phyloP scores from a whole-genome alignment of 2,797 vertebrate genomes.

The Galagoides demidoff region DNA sequence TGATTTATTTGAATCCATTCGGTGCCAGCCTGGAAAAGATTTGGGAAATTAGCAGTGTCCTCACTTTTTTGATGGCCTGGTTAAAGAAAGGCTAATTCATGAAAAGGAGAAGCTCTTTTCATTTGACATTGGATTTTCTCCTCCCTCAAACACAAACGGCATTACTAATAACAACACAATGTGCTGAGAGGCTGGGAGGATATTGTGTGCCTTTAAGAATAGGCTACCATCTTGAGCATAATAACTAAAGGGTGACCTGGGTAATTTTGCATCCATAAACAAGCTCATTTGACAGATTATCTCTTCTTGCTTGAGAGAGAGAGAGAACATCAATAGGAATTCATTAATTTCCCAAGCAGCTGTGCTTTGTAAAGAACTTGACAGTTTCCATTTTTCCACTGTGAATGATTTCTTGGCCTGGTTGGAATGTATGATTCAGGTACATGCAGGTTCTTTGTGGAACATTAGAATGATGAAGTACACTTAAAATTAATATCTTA shows the following conservation, averaged over 20 bases:
- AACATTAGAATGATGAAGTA: slow-evolving; percentile 38
- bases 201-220: slow-evolving; percentile 27
- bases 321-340: background rate
- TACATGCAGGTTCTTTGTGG: slow-evolving; percentile 30
- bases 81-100: slow-evolving; percentile 80
- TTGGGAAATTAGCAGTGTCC: slow-evolving; percentile 61
- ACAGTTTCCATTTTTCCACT: slow-evolving; percentile 51
- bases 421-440: slow-evolving; percentile 48
- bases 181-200: background rate
- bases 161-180: slow-evolving; percentile 66
- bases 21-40: slow-evolving; percentile 48
- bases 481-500: background rate
- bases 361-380: slow-evolving; percentile 61
- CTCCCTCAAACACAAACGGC: slow-evolving; percentile 72
- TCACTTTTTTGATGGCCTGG: slow-evolving; percentile 29
- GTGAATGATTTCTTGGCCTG: slow-evolving; percentile 56
- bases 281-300: slow-evolving; percentile 37
- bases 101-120: slow-evolving; percentile 71
- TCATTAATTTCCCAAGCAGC: slow-evolving; percentile 57
- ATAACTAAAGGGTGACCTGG: background rate
- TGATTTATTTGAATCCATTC: slow-evolving; percentile 70
- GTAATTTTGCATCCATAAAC: slow-evolving; percentile 39
- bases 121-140: slow-evolving; percentile 75
- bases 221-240: slow-evolving; percentile 27
- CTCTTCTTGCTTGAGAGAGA: background rate